Conservation (phyloP, 1,140 invertebrate species). For the Scaptomyza graminum region DNA sequence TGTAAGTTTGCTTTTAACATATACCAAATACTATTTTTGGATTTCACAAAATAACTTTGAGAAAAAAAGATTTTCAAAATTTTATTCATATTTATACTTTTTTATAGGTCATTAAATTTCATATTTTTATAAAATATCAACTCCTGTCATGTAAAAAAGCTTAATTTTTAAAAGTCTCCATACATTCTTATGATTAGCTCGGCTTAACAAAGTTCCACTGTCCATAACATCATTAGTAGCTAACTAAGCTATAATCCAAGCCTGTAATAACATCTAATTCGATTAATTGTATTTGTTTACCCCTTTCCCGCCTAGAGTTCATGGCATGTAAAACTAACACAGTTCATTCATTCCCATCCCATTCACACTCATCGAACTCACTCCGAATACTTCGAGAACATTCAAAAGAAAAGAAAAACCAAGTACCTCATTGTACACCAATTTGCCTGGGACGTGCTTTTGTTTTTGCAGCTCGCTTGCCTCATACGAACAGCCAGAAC, state of each 20-base stretch:
- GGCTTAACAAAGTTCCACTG: background rate
- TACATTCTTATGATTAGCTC: no score
- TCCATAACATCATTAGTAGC: conserved; percentile 56
- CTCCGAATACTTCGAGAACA: background rate
- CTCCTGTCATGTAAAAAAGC: no score
- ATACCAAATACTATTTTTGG: no score
- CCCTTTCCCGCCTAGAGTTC: background rate
- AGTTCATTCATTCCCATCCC: background rate
- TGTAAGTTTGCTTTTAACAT: no score
- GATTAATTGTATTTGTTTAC: conserved; percentile 38
- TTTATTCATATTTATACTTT: no score
- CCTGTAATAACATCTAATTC: conserved; percentile 12
- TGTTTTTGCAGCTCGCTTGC: conserved; percentile 59
- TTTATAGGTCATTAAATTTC: no score
- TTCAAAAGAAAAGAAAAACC: background rate
- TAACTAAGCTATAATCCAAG: background rate
- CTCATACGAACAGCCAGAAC: conserved; percentile 23
- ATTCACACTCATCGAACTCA: conserved; percentile 6
- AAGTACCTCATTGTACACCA: conserved; percentile 28
- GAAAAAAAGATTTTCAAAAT: no score
- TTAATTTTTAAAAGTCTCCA: no score
- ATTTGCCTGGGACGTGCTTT: conserved; percentile 40
- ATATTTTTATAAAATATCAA: no score
- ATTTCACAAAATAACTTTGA: no score
- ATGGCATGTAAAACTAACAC: background rate